phyloP scores from a whole-genome alignment of 2,888 invertebrate genomes.

The Catonia carolina region DNA sequence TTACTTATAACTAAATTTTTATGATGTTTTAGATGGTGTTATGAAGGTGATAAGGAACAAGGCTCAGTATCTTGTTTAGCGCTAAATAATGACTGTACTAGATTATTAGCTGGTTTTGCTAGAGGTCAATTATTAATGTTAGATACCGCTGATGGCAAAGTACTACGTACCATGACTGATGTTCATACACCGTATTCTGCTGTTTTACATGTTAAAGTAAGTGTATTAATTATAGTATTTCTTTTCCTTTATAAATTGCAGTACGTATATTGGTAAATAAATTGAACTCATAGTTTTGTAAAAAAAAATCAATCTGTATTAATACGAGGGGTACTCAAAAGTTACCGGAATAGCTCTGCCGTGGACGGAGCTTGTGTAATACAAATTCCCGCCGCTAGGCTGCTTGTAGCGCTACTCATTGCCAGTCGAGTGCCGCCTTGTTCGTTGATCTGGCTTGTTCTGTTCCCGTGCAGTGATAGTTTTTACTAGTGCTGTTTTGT shows the following conservation, averaged over 20 bases:
- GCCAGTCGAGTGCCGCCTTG: too few species aligned
- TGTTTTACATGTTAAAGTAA: constrained; percentile 63
- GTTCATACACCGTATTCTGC: constrained; percentile 79
- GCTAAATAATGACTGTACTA: constrained; percentile 79
- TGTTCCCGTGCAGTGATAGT: too few species aligned
- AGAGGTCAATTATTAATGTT: constrained; percentile 88
- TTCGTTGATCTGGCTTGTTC: too few species aligned
- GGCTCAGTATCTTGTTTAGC: constrained; percentile 58
- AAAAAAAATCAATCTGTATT: too few species aligned
- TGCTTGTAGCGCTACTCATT: too few species aligned
- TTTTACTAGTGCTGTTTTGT: too few species aligned
- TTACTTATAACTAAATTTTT: too few species aligned
- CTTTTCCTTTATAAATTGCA: neutral
- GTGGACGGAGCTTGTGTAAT: too few species aligned
- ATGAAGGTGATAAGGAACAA: constrained; percentile 36
- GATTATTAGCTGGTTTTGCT: constrained; percentile 70
- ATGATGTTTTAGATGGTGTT: constrained; percentile 24
- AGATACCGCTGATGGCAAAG: constrained; percentile 73
- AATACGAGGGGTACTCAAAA: too few species aligned
- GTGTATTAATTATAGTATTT: too few species aligned
- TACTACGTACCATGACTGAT: constrained; percentile 65
- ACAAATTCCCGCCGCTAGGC: too few species aligned
- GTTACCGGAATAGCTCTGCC: too few species aligned
- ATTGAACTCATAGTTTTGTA: constrained; percentile 3
- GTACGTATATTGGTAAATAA: neutral